Evolutionary conservation across 2,797 vertebrate genomes (phyloP).

Genomic region (Adrianichthys oophorus): DNA sequence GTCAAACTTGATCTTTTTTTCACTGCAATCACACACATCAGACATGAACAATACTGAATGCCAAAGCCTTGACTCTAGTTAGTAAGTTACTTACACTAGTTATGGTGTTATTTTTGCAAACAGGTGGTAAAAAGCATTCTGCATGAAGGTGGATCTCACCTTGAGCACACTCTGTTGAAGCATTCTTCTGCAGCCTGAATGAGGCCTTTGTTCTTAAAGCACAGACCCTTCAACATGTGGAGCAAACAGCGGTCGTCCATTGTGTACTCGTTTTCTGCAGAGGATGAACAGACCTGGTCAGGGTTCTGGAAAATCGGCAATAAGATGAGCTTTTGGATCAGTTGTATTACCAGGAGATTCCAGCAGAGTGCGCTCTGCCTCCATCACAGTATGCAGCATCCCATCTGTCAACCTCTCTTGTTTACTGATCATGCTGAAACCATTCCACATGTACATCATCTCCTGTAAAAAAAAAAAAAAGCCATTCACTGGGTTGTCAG

Average conservation of each 20-base stretch:
- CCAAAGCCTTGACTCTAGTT: no score
- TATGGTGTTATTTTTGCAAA: not conserved
- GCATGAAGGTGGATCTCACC: slow-evolving; percentile 41
- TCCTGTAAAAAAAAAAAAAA: slow-evolving; percentile 66
- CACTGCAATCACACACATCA: slow-evolving; percentile 62
- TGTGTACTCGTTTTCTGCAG: slow-evolving; percentile 74
- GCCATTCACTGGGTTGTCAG: not conserved
- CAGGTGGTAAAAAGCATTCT: not conserved
- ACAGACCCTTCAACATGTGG: slow-evolving; percentile 82
- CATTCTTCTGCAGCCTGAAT: slow-evolving; percentile 76
- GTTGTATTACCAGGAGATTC: slow-evolving; percentile 70
- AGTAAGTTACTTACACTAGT: not conserved
- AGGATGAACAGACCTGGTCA: not conserved
- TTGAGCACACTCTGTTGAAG: slow-evolving; percentile 72
- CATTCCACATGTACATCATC: slow-evolving; percentile 93
- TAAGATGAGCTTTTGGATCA: not conserved
- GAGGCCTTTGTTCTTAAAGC: slow-evolving; percentile 79
- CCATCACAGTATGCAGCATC: slow-evolving; percentile 77
- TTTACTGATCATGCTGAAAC: slow-evolving; percentile 84
- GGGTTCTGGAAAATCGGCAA: not conserved
- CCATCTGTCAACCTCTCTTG: slow-evolving; percentile 77
- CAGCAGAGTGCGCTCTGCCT: slow-evolving; percentile 77
- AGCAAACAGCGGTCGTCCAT: slow-evolving; percentile 79
- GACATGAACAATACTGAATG: no score
- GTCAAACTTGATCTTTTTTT: slow-evolving; percentile 83